These are phyloP conservation scores for Dendrolimus punctatus DNA, from an alignment of 1,140 invertebrate genomes.

Conservation along the genomic window DNA sequence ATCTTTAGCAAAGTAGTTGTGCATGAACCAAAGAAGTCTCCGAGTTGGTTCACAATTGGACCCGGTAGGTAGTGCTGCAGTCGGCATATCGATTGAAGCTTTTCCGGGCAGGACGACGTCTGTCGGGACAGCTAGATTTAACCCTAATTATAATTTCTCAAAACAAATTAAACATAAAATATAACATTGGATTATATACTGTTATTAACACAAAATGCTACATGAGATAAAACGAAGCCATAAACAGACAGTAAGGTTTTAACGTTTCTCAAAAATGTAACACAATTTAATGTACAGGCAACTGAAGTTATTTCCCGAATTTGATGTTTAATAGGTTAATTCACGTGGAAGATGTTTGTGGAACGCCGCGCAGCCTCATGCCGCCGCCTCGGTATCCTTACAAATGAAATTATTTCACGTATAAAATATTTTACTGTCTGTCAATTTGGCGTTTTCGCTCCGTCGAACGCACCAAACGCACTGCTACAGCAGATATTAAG, in stretches of 20 bases:
- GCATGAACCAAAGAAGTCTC: too few relatives aligned
- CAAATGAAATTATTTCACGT: conserved; percentile 66
- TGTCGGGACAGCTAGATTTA: too few relatives aligned
- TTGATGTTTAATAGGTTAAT: conserved; percentile 61
- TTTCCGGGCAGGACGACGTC: too few relatives aligned
- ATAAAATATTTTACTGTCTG: conserved; percentile 71
- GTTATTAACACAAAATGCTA: not conserved
- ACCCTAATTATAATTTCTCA: too few relatives aligned
- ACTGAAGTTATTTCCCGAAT: conserved; percentile 17
- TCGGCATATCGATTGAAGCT: too few relatives aligned
- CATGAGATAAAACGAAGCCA: too few relatives aligned
- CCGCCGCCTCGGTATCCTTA: conserved; percentile 55
- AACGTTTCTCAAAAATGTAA: conserved; percentile 22
- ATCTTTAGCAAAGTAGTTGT: too few relatives aligned
- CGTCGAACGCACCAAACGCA: conserved; percentile 20
- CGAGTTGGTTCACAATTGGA: too few relatives aligned
- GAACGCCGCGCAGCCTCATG: conserved; percentile 21
- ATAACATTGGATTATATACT: too few relatives aligned
- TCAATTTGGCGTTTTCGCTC: conserved; percentile 58
- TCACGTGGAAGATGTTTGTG: conserved; percentile 62
- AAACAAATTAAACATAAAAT: too few relatives aligned
- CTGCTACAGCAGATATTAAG: conserved; percentile 58
- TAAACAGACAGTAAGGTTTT: conserved; percentile 1
- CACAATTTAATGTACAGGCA: conserved; percentile 6
- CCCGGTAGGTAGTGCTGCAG: too few relatives aligned